Evolutionary conservation across 2,888 invertebrate genomes (phyloP).

Genomic region (Taphrorychus bicolor): DNA sequence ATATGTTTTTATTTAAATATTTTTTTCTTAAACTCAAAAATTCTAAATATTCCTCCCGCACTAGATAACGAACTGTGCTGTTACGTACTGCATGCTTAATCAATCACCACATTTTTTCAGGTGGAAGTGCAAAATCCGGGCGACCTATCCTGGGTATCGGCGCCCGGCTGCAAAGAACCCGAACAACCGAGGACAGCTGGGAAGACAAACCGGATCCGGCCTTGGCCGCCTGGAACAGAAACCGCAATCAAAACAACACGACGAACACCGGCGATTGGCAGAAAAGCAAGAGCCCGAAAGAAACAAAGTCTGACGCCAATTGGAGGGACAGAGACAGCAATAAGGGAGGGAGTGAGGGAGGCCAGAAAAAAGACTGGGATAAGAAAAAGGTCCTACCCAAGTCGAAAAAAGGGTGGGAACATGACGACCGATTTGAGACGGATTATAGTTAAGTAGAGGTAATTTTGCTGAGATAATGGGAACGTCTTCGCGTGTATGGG

Average conservation of each 20-base stretch:
- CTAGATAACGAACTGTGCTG: too few relatives aligned
- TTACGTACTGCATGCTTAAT: neutral
- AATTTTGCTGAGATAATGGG: neutral
- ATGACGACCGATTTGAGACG: slow-evolving; percentile 58
- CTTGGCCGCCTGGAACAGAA: slow-evolving; percentile 40
- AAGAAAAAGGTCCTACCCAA: slow-evolving; percentile 40
- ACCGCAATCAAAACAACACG: slow-evolving; percentile 19
- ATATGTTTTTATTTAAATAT: neutral
- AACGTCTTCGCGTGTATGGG: too few relatives aligned
- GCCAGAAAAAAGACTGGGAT: slow-evolving; percentile 36
- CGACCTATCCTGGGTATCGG: slow-evolving; percentile 57
- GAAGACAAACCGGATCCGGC: slow-evolving; percentile 36
- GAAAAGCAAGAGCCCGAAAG: slow-evolving; percentile 46
- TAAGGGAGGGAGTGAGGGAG: slow-evolving; percentile 26
- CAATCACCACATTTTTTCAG: neutral
- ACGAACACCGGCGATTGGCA: slow-evolving; percentile 21
- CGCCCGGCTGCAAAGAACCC: slow-evolving; percentile 50
- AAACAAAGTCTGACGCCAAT: slow-evolving; percentile 44
- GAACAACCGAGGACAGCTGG: slow-evolving; percentile 43
- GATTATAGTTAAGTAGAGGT: slow-evolving; percentile 52
- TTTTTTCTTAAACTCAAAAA: neutral
- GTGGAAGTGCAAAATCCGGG: slow-evolving; percentile 40
- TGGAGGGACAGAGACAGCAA: slow-evolving; percentile 30
- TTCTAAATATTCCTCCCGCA: too few relatives aligned
- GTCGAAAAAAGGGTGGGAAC: slow-evolving; percentile 55